phyloP scores from a whole-genome alignment of 2,797 vertebrate species.

The Crocodylus rhombifer region DNA sequence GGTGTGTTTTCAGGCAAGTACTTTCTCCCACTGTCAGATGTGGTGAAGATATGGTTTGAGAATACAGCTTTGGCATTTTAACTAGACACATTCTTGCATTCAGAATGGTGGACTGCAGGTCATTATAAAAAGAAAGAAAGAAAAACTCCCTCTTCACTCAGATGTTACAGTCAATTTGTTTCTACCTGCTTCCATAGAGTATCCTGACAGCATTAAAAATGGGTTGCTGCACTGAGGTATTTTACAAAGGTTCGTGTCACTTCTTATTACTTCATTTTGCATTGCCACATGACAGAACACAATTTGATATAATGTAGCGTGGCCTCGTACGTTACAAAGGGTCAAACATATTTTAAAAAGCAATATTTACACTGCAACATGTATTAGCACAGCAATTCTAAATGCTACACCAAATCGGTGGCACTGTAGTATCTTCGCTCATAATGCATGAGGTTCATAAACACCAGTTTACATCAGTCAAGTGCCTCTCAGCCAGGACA shows the following conservation, averaged over 20 bases:
- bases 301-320: constrained; percentile 39
- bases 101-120: constrained; percentile 38
- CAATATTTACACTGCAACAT: constrained; percentile 48
- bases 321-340: constrained; percentile 49
- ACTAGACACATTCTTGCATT: constrained; percentile 25
- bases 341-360: constrained; percentile 50
- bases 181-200: constrained; percentile 53
- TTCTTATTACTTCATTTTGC: constrained; percentile 63
- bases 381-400: constrained; percentile 25
- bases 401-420: neutral
- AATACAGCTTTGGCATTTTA: constrained; percentile 16
- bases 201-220: constrained; percentile 70
- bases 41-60: neutral
- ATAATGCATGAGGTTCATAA: neutral
- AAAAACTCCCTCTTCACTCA: constrained; percentile 32
- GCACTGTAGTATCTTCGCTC: constrained; percentile 38
- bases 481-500: neutral
- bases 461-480: neutral
- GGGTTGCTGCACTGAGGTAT: constrained; percentile 69
- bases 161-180: constrained; percentile 65
- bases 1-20: neutral
- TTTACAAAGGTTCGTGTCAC: constrained; percentile 71
- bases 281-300: constrained; percentile 40
- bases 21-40: neutral
- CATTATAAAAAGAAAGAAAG: constrained; percentile 59